Conservation (phyloP, 2,888 invertebrate genomes). For the Lysandra coridon region DNA sequence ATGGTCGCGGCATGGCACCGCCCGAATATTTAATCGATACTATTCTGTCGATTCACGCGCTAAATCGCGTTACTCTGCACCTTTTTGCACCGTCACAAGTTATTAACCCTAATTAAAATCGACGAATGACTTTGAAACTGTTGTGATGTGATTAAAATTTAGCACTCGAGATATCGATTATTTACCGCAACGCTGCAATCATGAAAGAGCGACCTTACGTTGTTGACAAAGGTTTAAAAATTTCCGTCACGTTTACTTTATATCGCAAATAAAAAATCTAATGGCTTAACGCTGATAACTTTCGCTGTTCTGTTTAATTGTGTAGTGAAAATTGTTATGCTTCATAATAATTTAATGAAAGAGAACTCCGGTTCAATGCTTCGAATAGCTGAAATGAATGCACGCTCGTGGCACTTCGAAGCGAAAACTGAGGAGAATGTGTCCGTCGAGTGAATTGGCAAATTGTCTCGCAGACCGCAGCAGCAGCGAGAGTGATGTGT, state of each 20-base stretch:
- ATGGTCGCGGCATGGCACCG: conserved; percentile 75
- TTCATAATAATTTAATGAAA: not conserved
- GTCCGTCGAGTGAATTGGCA: conserved; percentile 50
- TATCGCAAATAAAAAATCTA: not conserved
- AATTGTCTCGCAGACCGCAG: conserved; percentile 48
- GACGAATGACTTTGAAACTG: not conserved
- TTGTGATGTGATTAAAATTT: not conserved
- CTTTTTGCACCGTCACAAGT: conserved; percentile 13
- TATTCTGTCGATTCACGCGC: conserved; percentile 50
- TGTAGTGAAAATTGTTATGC: not conserved
- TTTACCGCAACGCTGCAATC: not conserved
- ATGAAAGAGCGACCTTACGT: not conserved
- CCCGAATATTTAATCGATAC: conserved; percentile 66
- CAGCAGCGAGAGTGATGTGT: conserved; percentile 47
- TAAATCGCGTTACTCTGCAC: conserved; percentile 33
- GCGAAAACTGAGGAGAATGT: conserved; percentile 33
- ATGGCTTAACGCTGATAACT: not conserved
- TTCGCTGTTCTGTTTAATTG: not conserved
- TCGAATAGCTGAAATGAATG: conserved; percentile 2
- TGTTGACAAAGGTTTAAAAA: not conserved
- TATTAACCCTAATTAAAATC: conserved; percentile 24
- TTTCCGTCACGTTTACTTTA: not conserved
- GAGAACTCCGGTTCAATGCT: not conserved
- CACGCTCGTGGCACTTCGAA: conserved; percentile 21
- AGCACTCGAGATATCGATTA: not conserved